phyloP scores from a whole-genome alignment of 1,140 invertebrate genomes.

The Drosophila varians region DNA sequence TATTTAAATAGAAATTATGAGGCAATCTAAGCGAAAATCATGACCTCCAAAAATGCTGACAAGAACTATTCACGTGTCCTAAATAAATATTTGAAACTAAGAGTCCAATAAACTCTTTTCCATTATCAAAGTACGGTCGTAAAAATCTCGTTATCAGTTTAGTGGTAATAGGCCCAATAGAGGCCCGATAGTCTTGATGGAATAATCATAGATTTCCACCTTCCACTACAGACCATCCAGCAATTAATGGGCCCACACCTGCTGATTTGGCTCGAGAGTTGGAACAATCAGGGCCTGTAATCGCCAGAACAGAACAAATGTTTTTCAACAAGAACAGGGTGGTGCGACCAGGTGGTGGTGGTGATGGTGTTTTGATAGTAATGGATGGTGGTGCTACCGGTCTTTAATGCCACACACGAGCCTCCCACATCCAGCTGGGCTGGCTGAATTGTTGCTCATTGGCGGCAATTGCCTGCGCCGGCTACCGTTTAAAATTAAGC shows the following conservation, averaged over 20 bases:
- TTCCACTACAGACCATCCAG: conserved; percentile 13
- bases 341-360: conserved; percentile 12
- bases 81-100: no score
- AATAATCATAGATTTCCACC: conserved; percentile 15
- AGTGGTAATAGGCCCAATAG: not conserved
- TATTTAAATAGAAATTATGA: no score
- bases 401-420: conserved; percentile 21
- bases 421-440: conserved; percentile 13
- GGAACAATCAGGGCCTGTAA: conserved; percentile 3
- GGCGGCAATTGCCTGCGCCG: conserved; percentile 39
- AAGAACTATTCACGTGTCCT: not conserved
- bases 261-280: conserved; percentile 13
- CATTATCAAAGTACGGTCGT: not conserved
- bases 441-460: conserved; percentile 45
- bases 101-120: not conserved
- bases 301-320: conserved; percentile 14
- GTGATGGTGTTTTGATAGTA: conserved; percentile 10
- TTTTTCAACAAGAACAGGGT: conserved; percentile 4
- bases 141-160: conserved; percentile 1
- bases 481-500: conserved; percentile 48
- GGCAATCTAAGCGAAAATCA: not conserved
- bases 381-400: conserved; percentile 29
- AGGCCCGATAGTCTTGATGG: conserved; percentile 1
- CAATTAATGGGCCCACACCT: not conserved
- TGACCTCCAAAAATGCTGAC: not conserved